Percentiles rank a stretch among this genome's conserved stretches.
Evolutionary conservation across 1,140 invertebrate species (phyloP).

Genomic region (Pogonomyrmex barbatus): DNA sequence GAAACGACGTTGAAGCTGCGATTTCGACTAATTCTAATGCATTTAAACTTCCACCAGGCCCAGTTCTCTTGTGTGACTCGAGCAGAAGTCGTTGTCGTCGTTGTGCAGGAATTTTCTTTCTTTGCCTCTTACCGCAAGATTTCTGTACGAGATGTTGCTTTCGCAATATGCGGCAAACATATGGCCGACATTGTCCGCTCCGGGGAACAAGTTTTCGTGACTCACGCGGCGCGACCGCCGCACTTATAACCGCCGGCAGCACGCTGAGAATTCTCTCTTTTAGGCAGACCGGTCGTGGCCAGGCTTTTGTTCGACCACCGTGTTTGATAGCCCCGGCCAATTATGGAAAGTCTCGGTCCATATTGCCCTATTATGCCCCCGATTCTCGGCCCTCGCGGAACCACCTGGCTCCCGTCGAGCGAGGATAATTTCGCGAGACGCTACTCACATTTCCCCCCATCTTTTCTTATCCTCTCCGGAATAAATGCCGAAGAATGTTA

Average conservation of each 20-base stretch:
- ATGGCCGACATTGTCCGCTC: constrained; percentile 56
- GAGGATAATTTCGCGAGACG: constrained; percentile 78
- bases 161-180: constrained; percentile 54
- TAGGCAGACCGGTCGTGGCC: constrained; percentile 50
- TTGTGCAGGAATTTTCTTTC: constrained; percentile 40
- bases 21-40: constrained; percentile 11
- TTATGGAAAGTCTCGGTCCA: constrained; percentile 80
- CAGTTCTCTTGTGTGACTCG: background rate
- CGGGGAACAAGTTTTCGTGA: constrained; percentile 61
- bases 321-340: constrained; percentile 77
- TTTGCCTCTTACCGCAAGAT: constrained; percentile 48
- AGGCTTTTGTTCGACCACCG: constrained; percentile 48
- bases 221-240: constrained; percentile 52
- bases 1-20: background rate
- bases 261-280: constrained; percentile 57
- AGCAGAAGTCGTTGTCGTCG: constrained; percentile 22
- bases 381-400: constrained; percentile 52
- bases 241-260: constrained; percentile 47
- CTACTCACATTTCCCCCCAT: background rate
- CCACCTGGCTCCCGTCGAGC: constrained; percentile 69
- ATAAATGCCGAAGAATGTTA: background rate
- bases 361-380: constrained; percentile 82
- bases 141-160: constrained; percentile 37
- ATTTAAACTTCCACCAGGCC: background rate
- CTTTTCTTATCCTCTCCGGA: background rate